These are phyloP conservation scores for Parotocinclus haroldoi DNA, from an alignment of 2,797 vertebrate species.

Conservation along the genomic window DNA sequence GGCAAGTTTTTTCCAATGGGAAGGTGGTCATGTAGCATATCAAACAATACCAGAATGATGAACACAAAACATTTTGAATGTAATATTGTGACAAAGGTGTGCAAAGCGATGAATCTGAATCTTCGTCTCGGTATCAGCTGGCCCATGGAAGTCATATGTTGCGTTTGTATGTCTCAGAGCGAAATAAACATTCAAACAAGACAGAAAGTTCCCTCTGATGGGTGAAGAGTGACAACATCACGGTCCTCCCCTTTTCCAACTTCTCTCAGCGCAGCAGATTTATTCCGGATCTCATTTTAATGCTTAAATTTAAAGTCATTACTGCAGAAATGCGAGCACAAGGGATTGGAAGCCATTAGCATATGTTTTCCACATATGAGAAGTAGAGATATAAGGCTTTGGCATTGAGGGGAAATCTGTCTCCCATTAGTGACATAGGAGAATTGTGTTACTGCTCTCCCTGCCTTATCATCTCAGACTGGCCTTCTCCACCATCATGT, in stretches of 20 bases:
- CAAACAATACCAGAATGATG: too few species aligned
- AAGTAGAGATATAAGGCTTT: slow-evolving; percentile 49
- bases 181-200: neutral
- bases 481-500: slow-evolving; percentile 32
- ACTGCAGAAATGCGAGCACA: slow-evolving; percentile 49
- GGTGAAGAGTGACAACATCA: slow-evolving; percentile 37
- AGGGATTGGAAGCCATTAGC: slow-evolving; percentile 53
- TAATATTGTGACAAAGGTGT: too few species aligned
- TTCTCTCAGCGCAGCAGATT: slow-evolving; percentile 43
- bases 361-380: slow-evolving; percentile 48
- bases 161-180: too few species aligned
- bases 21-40: too few species aligned
- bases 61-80: too few species aligned
- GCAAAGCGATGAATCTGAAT: too few species aligned
- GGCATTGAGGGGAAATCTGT: slow-evolving; percentile 47
- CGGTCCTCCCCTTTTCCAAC: slow-evolving; percentile 31
- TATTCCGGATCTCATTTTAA: slow-evolving; percentile 50
- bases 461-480: slow-evolving; percentile 38
- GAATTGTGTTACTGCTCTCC: slow-evolving; percentile 47
- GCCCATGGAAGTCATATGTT: too few species aligned
- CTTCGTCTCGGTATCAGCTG: too few species aligned
- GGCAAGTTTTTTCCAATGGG: too few species aligned
- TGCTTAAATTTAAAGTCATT: slow-evolving; percentile 54
- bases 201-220: slow-evolving; percentile 15
- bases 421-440: slow-evolving; percentile 46